phyloP scores from a whole-genome alignment of 2,113 vertebrate genomes.

The Mesembrinibis cayennensis region DNA sequence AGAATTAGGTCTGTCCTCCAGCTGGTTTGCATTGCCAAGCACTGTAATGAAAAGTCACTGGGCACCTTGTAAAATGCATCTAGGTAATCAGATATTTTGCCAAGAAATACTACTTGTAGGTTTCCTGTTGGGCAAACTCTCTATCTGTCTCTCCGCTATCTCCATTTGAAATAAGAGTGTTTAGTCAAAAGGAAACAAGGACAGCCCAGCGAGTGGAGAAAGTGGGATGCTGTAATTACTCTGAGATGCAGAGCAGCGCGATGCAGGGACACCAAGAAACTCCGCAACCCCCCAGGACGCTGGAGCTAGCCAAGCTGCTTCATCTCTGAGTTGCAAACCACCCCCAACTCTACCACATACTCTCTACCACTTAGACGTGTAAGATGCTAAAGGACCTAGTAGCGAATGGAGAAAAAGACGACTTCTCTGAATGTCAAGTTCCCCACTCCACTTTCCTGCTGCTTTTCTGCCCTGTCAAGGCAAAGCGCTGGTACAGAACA shows the following conservation, averaged over 20 bases:
- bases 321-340: not conserved
- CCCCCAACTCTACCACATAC: not conserved
- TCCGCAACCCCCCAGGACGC: not conserved
- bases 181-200: not conserved
- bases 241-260: not conserved
- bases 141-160: not conserved
- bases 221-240: not conserved
- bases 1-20: not conserved
- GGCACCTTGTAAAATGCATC: not conserved
- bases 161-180: not conserved
- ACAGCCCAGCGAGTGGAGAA: not conserved
- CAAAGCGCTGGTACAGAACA: not conserved
- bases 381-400: not conserved
- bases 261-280: not conserved
- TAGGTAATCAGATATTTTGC: not conserved
- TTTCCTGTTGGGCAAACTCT: not conserved
- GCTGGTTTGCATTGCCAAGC: not conserved
- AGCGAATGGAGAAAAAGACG: not conserved
- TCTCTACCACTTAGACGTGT: accelerated
- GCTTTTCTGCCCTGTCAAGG: not conserved
- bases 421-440: not conserved
- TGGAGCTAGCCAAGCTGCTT: not conserved
- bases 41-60: not conserved
- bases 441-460: too few relatives aligned
- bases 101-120: not conserved